Evolutionary conservation across 2,888 invertebrate genomes (phyloP), one percentile per base, ranked within the genome.

Genomic region (Lamellibrachia satsuma): DNA sequence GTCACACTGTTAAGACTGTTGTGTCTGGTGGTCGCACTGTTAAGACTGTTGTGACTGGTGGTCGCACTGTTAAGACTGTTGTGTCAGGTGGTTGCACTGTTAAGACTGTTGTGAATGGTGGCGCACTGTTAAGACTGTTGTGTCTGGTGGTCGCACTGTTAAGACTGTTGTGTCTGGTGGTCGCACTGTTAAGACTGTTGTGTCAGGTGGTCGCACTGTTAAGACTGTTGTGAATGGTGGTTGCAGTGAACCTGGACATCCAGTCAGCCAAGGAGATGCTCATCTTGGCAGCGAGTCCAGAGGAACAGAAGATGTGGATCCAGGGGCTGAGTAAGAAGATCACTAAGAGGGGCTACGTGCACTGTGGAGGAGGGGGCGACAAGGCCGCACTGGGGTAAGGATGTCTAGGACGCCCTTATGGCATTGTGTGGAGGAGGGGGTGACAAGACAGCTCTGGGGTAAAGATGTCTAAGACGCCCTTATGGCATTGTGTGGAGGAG

Each of bases 291-390:
- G 97, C 98, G 92, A 98, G 98, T 94, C 97, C 97, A 93, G 98
- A 98, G 94, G 98, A 98, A 94, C 99, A 99, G 97, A 98, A 98
- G 95, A 97, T 97, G 96, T 99, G 99, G 99, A 99, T 99, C 94
- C 97, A 98, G 94, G 97, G 98, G 95, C 97, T 99, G 93, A 98
- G 98, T 95, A 98, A 98, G 96, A 98, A 98, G 97, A 98, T 99
- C 96, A 98, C 98, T 95, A 98, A 98, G 97, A 98, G 96, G 97
- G 98, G 96, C 91, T 94, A 92, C 92, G 94, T 94, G 51, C 92
- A 92, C 52, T 92, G 92, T 27, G 90, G 92, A 52, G 93, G 91
- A 52, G 75, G 75, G 75, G 93, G 91, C 11, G 92, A 92, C 52
- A 91, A 91, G 51, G 90, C 90, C 60, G 90, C 92, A 39, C 92